Evolutionary conservation across 2,113 vertebrate species (phyloP).

Genomic region (Okapia johnstoni): DNA sequence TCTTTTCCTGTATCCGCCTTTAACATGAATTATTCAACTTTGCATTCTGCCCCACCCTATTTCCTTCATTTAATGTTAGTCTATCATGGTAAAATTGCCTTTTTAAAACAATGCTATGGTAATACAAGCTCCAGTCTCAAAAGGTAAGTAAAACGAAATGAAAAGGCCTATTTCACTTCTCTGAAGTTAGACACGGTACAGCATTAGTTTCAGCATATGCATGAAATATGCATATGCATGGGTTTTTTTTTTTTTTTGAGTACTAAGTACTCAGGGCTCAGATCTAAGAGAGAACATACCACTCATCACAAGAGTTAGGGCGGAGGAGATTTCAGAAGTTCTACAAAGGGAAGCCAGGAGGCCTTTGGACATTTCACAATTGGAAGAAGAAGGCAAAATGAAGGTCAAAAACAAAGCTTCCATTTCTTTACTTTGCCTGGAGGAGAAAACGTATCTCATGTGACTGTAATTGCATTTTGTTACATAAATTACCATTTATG

Average conservation of each 20-base stretch:
- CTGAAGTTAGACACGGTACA: neutral
- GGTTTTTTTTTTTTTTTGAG: neutral
- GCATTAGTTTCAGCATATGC: neutral
- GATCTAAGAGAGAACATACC: neutral
- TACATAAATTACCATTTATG: neutral
- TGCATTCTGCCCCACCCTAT: neutral
- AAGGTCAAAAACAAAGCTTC: neutral
- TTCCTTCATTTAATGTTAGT: neutral
- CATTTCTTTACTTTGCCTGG: neutral
- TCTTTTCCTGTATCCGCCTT: neutral
- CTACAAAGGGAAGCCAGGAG: neutral
- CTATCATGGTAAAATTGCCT: neutral
- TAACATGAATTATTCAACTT: neutral
- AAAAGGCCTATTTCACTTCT: neutral
- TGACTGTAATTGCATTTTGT: neutral
- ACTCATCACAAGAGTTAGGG: neutral
- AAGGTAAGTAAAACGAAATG: neutral
- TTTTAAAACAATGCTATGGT: neutral
- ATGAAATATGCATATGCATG: neutral
- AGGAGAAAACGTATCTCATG: neutral
- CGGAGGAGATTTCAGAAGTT: neutral
- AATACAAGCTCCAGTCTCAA: neutral
- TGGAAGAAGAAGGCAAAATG: neutral
- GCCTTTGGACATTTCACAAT: neutral
- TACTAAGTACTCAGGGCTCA: neutral